phyloP scores from a whole-genome alignment of 2,113 vertebrate species.

The Syrrhaptes paradoxus region DNA sequence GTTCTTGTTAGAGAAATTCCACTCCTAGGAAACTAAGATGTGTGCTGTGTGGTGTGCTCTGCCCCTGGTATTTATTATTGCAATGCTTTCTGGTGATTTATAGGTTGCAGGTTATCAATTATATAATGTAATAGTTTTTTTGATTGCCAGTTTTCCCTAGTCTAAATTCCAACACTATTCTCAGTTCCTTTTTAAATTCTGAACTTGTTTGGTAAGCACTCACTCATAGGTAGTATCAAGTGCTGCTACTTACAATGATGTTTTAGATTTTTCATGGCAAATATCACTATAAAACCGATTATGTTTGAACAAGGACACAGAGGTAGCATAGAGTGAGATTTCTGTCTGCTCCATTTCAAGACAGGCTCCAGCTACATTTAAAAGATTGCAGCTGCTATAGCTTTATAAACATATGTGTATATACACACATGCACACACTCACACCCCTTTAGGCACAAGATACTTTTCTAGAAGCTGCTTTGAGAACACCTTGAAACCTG shows the following conservation, averaged over 20 bases:
- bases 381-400: neutral
- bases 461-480: neutral
- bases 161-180: neutral
- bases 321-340: neutral
- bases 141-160: neutral
- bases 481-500: conserved; percentile 20
- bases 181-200: neutral
- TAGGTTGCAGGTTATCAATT: neutral
- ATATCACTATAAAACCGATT: neutral
- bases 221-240: neutral
- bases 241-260: neutral
- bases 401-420: neutral
- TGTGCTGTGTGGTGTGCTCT: neutral
- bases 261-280: neutral
- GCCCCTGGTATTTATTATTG: neutral
- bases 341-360: neutral
- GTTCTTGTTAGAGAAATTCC: neutral
- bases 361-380: neutral
- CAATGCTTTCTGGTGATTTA: neutral
- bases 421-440: neutral
- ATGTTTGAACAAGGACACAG: neutral
- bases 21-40: neutral
- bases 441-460: neutral
- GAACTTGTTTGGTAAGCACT: neutral
- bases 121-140: neutral